phyloP scores from a whole-genome alignment of 2,113 vertebrate species.

The Pollachius pollachius region DNA sequence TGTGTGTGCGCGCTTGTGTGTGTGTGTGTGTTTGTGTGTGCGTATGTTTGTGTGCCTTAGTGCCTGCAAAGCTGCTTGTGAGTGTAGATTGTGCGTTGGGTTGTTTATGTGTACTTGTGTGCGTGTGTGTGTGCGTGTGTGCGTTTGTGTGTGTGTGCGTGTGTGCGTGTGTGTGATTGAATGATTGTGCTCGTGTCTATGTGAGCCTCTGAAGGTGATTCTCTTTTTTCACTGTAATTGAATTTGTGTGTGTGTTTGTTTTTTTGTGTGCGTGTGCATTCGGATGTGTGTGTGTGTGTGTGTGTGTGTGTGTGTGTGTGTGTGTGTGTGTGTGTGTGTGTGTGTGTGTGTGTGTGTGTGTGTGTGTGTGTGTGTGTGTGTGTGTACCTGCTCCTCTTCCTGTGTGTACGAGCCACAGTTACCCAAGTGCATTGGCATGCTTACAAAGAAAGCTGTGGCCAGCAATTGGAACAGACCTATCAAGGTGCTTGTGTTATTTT shows the following conservation, averaged over 20 bases:
- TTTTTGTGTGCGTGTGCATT: background rate
- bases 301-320: slow-evolving; percentile 1
- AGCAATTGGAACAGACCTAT: slow-evolving; percentile 33
- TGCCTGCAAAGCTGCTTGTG: background rate
- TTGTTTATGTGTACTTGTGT: background rate
- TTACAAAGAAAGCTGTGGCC: slow-evolving; percentile 13
- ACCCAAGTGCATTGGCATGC: slow-evolving; percentile 49
- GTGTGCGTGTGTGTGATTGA: too few relatives aligned
- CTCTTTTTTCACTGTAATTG: background rate
- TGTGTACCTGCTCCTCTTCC: slow-evolving; percentile 33
- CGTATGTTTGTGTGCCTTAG: background rate
- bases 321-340: background rate
- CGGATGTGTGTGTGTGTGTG: background rate
- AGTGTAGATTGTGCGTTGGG: background rate
- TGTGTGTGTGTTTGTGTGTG: background rate
- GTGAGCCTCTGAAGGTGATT: too few relatives aligned
- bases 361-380: slow-evolving; percentile 33
- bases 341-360: slow-evolving; percentile 23
- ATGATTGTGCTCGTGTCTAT: too few relatives aligned
- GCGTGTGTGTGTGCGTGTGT: background rate
- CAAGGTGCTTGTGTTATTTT: slow-evolving; percentile 21
- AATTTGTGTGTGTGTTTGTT: background rate
- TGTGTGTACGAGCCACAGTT: slow-evolving; percentile 34
- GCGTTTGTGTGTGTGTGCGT: slow-evolving; percentile 10
- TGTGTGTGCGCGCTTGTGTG: slow-evolving; percentile 20